Evolutionary conservation across 2,797 vertebrate genomes (phyloP).

Genomic region (Masticophis lateralis): DNA sequence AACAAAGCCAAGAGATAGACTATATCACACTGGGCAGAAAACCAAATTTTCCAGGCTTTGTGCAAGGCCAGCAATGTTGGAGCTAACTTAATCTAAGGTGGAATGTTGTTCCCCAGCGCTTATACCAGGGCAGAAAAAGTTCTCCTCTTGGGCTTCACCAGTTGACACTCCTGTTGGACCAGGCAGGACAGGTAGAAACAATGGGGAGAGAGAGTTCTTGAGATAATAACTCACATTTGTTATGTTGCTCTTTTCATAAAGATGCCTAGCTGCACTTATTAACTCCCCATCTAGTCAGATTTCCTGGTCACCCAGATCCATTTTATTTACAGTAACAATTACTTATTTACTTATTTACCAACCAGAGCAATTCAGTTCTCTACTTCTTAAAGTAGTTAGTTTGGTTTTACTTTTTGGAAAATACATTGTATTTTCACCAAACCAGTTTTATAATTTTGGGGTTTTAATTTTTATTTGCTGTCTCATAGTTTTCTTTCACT

Average conservation of each 20-base stretch:
- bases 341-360: not conserved
- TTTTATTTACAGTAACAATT: not conserved
- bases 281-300: not conserved
- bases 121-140: not conserved
- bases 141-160: not conserved
- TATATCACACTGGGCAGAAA: not conserved
- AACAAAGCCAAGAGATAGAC: not conserved
- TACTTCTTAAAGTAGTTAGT: not conserved
- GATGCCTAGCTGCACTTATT: not conserved
- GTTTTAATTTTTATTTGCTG: not conserved
- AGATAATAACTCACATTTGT: not conserved
- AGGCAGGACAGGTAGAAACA: not conserved
- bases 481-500: not conserved
- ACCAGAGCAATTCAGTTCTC: not conserved
- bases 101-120: not conserved
- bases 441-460: not conserved
- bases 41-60: not conserved
- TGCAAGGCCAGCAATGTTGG: not conserved
- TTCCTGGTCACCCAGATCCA: not conserved
- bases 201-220: not conserved
- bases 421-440: not conserved
- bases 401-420: not conserved
- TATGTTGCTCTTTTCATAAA: not conserved
- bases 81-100: not conserved
- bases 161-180: not conserved